Evolutionary conservation across 2,113 vertebrate genomes (phyloP).

Genomic region (Embiotoca jacksoni): DNA sequence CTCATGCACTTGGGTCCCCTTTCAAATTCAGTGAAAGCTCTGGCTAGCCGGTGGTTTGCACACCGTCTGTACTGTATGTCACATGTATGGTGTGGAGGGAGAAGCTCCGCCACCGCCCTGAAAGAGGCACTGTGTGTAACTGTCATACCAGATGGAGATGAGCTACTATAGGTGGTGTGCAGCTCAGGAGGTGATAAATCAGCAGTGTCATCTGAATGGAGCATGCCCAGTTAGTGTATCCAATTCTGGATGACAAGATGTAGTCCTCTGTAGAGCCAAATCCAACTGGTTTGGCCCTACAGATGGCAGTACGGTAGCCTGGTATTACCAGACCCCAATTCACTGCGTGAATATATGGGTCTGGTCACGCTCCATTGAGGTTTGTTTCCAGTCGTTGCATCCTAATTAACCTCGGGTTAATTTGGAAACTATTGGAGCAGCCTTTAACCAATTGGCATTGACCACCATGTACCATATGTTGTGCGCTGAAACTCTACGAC

Average conservation of each 20-base stretch:
- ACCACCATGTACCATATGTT: too few relatives aligned
- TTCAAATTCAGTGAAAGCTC: constrained; percentile 53
- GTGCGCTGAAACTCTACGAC: too few relatives aligned
- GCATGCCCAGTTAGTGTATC: background rate
- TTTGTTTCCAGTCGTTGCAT: too few relatives aligned
- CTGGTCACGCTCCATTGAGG: too few relatives aligned
- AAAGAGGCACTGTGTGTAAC: constrained; percentile 1
- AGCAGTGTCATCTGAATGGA: constrained; percentile 25
- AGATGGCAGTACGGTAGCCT: too few relatives aligned
- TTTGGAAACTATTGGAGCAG: too few relatives aligned
- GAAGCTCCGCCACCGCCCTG: constrained; percentile 21
- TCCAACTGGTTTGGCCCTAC: too few relatives aligned
- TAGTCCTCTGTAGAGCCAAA: background rate
- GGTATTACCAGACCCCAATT: too few relatives aligned
- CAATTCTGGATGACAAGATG: too few relatives aligned
- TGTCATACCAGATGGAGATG: constrained; percentile 45
- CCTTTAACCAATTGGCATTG: too few relatives aligned
- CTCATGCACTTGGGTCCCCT: constrained; percentile 53
- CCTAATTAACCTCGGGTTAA: too few relatives aligned
- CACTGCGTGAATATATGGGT: too few relatives aligned
- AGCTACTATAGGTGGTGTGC: constrained; percentile 33
- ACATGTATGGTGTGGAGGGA: constrained; percentile 26
- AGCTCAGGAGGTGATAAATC: constrained; percentile 36
- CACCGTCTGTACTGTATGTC: constrained; percentile 49
- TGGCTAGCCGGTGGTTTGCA: constrained; percentile 40